A percentile compares a stretch with the other conserved stretches of the same genome.
Evolutionary conservation across 2,797 vertebrate genomes (phyloP).

Genomic region (Neoniphon sammara): DNA sequence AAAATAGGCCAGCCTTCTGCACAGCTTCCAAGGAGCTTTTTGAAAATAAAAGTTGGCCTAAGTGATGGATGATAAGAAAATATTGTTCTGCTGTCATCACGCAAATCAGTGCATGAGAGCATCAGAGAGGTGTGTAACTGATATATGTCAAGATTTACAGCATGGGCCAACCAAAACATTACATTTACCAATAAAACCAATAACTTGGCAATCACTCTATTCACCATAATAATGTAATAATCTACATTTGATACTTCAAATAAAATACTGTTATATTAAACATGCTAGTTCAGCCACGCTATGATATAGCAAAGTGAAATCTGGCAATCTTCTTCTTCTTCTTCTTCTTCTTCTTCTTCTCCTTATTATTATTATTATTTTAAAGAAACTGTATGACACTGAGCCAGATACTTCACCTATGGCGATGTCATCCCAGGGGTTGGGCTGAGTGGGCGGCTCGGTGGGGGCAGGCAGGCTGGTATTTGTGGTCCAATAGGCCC

Average conservation of each 20-base stretch:
- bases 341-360: too few relatives aligned
- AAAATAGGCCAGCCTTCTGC: constrained; percentile 4
- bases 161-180: neutral
- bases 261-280: too few relatives aligned
- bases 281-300: too few relatives aligned
- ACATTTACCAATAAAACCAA: too few relatives aligned
- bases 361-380: neutral
- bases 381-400: neutral
- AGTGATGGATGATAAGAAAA: neutral
- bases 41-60: constrained; percentile 8
- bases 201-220: too few relatives aligned
- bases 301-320: too few relatives aligned
- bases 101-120: neutral
- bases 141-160: neutral
- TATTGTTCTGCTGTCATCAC: neutral
- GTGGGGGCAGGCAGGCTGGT: constrained; percentile 74
- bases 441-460: constrained; percentile 76
- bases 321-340: too few relatives aligned
- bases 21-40: constrained; percentile 21
- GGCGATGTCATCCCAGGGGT: constrained; percentile 81
- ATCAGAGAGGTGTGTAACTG: neutral
- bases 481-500: constrained; percentile 83
- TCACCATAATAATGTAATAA: too few relatives aligned
- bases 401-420: constrained; percentile 72
- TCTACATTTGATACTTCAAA: too few relatives aligned